Conservation (phyloP, 2,113 vertebrate genomes). For the Columba livia region DNA sequence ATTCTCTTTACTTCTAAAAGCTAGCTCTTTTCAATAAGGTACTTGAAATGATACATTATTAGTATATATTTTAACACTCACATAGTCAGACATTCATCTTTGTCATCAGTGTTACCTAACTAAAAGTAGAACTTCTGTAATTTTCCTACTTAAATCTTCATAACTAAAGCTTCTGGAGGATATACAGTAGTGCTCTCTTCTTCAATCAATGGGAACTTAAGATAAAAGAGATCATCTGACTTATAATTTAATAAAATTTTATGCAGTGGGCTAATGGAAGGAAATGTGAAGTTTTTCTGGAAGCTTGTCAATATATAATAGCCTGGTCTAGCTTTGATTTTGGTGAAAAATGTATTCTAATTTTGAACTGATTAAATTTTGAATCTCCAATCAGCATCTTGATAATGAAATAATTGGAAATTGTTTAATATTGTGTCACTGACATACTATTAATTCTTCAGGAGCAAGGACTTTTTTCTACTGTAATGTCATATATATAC, state of each 20-base stretch:
- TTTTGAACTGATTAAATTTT: constrained; percentile 26
- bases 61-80: constrained; percentile 24
- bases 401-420: not conserved
- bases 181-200: not conserved
- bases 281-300: not conserved
- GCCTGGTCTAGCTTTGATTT: constrained; percentile 10
- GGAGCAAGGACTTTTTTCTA: not conserved
- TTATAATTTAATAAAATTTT: constrained; percentile 60
- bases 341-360: constrained; percentile 42
- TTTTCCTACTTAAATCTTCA: constrained; percentile 48
- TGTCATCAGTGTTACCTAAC: not conserved
- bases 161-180: constrained; percentile 10
- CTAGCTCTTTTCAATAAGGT: constrained; percentile 28
- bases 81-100: not conserved
- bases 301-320: constrained; percentile 8
- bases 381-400: not conserved
- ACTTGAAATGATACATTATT: not conserved
- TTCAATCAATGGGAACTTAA: constrained; percentile 12
- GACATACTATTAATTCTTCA: not conserved
- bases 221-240: constrained; percentile 31
- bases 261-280: constrained; percentile 4
- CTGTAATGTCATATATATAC: not conserved
- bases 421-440: not conserved
- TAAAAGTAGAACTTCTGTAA: constrained; percentile 18
- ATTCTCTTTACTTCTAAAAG: not conserved